These are phyloP conservation scores for Acheta domesticus DNA, from an alignment of 2,888 invertebrate genomes.

Conservation along the genomic window DNA sequence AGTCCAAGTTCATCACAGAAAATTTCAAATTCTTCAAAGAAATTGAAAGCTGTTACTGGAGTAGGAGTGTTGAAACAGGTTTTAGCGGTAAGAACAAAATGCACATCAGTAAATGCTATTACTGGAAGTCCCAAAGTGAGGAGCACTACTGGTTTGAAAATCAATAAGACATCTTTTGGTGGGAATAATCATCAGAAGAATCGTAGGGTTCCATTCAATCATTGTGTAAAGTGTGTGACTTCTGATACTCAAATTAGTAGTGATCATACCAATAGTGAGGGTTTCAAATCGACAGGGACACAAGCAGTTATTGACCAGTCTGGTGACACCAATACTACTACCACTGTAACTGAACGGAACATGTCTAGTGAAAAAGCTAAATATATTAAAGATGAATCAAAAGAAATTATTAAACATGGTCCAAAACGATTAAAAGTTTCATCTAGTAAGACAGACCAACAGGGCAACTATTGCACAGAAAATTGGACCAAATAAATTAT, in stretches of 20 bases:
- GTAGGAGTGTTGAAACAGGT: constrained; percentile 32
- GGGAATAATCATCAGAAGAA: constrained; percentile 20
- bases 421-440: constrained; percentile 34
- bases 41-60: constrained; percentile 28
- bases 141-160: background rate
- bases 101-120: constrained; percentile 29
- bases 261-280: background rate
- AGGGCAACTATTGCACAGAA: background rate
- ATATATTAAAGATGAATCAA: background rate
- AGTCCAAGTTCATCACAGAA: constrained; percentile 32
- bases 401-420: constrained; percentile 28
- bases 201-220: background rate
- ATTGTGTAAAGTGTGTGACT: background rate
- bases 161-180: constrained; percentile 11
- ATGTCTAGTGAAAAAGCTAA: background rate
- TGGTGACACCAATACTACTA: background rate
- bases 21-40: constrained; percentile 23
- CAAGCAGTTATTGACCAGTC: background rate
- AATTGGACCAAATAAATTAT: background rate
- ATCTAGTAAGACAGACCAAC: constrained; percentile 24
- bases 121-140: constrained; percentile 25
- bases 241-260: constrained; percentile 5
- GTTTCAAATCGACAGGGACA: background rate
- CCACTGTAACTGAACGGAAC: background rate
- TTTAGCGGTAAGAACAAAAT: constrained; percentile 31